These are phyloP conservation scores for Axinella damicornis DNA, from an alignment of 37 sponge, comb jelly and placozoan species.

Conservation along the genomic window DNA sequence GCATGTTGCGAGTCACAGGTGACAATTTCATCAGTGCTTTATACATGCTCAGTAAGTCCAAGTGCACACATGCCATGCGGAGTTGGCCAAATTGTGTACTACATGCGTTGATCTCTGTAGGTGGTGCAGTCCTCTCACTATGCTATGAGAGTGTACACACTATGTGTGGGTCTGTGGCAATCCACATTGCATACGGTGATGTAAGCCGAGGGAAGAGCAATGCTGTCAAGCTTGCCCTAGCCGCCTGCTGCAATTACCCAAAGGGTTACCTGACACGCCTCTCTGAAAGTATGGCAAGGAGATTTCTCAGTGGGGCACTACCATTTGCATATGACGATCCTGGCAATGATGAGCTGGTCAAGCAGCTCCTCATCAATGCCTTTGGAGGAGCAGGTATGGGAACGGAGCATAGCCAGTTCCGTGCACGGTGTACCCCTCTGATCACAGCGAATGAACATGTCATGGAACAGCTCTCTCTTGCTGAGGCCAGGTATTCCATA, in stretches of 20 bases:
- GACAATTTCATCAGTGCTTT: neutral
- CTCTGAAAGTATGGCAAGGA: neutral
- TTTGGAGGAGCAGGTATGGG: neutral
- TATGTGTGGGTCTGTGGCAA: neutral
- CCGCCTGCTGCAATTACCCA: neutral
- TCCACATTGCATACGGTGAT: conserved; percentile 3
- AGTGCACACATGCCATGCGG: neutral
- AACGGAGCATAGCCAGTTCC: neutral
- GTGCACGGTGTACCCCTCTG: neutral
- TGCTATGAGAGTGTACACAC: neutral
- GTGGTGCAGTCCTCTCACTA: neutral
- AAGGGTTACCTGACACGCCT: neutral
- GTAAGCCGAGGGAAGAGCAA: conserved; percentile 3
- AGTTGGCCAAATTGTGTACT: neutral
- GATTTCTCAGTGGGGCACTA: neutral
- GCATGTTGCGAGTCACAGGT: neutral
- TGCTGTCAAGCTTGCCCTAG: conserved; percentile 1
- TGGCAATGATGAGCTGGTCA: neutral
- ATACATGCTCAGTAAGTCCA: neutral
- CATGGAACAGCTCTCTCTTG: no score
- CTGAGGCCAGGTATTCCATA: no score
- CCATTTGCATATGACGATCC: no score
- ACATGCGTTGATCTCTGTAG: neutral
- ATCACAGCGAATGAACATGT: neutral
- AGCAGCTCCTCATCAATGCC: neutral